Evolutionary conservation across 2,888 invertebrate species (phyloP).

Genomic region (Drosophila paramelanica): DNA sequence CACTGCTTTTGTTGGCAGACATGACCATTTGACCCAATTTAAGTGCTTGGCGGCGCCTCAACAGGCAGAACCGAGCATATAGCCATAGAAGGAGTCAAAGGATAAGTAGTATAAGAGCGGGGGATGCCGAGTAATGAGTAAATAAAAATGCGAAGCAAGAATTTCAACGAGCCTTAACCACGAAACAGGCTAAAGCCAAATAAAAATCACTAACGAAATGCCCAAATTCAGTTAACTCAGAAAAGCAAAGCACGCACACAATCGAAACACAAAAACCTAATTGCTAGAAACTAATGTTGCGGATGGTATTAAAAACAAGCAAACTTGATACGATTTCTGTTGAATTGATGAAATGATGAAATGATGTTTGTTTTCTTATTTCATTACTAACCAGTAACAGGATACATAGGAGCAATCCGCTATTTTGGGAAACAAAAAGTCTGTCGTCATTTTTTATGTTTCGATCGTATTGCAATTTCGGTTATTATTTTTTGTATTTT

Average conservation of each 20-base stretch:
- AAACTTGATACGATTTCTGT: not conserved
- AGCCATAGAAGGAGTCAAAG: not conserved
- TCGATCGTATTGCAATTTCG: not conserved
- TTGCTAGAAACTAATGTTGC: no score
- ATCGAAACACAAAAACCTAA: not conserved
- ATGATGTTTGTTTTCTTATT: no score
- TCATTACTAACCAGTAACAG: conserved; percentile 91
- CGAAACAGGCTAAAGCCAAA: conserved; percentile 49
- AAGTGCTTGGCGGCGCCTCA: conserved; percentile 51
- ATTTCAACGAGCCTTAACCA: conserved; percentile 45
- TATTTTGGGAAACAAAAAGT: conserved; percentile 89
- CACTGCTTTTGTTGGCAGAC: conserved; percentile 61
- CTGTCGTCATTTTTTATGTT: conserved; percentile 82
- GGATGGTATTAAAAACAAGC: not conserved
- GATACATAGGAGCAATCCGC: conserved; percentile 93
- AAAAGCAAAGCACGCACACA: not conserved
- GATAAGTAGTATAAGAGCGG: not conserved
- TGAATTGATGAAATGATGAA: no score
- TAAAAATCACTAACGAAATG: conserved; percentile 38
- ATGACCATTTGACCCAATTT: conserved; percentile 85
- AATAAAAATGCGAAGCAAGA: conserved; percentile 72
- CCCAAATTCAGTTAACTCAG: not conserved
- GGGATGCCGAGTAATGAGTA: conserved; percentile 66
- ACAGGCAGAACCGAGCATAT: conserved; percentile 26
- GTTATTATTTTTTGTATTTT: not conserved